These are phyloP conservation scores for Cavia porcellus DNA, from an alignment of 2,113 vertebrate species.

Conservation along the genomic window DNA sequence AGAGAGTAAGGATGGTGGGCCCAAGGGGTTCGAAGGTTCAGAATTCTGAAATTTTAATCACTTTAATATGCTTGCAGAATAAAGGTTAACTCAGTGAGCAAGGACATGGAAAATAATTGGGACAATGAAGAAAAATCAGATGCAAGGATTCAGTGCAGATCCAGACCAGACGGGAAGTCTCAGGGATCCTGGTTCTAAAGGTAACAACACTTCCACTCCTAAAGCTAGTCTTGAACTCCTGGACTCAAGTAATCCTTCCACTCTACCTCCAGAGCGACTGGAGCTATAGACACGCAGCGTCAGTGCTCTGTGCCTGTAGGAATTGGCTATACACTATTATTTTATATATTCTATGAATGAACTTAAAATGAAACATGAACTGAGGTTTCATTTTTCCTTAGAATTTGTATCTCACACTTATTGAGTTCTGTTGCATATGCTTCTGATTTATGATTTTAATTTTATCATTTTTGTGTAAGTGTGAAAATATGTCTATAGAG, in stretches of 20 bases:
- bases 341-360: neutral
- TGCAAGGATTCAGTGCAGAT: neutral
- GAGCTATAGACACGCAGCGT: neutral
- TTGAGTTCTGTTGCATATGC: neutral
- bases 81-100: neutral
- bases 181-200: neutral
- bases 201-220: neutral
- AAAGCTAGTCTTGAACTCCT: neutral
- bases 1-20: neutral
- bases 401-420: conserved; percentile 13
- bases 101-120: neutral
- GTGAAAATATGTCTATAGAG: neutral
- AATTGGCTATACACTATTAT: neutral
- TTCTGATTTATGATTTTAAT: conserved; percentile 24
- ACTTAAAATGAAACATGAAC: neutral
- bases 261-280: neutral
- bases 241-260: neutral
- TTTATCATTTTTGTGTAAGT: neutral
- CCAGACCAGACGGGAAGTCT: neutral
- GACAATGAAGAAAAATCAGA: neutral
- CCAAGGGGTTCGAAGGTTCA: neutral
- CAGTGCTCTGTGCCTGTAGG: neutral
- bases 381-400: neutral
- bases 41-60: neutral
- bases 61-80: neutral